Base-by-base conservation (phyloP, 2,113 vertebrate genomes). In the Rhagologus leucostigma region DNA sequence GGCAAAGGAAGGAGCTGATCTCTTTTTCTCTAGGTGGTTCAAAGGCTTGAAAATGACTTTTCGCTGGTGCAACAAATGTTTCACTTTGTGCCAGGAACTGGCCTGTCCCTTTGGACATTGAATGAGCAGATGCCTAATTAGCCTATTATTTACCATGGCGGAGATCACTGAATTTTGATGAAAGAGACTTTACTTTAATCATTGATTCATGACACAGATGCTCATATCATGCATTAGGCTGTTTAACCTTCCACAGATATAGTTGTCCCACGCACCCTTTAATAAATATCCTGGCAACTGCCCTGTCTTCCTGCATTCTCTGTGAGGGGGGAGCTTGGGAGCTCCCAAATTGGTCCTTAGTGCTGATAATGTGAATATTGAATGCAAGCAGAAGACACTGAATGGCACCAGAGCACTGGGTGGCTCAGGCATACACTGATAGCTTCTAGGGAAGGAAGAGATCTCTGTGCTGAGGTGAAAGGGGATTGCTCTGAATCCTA, bases 51-150 rank as follows among this genome's bases (percentile, higher is more conserved):
- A 96, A 97, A 95, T 62, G 23, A 89, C 89, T 97, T 96, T 96
- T 96, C 80, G 83, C 84, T 96, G 82, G 63, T 94, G 88, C 95
- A 97, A 96, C 86, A 96, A 97, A 97, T 91, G 92, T 94, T 95
- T 95, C 69, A 65, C 69, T 97, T 92, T 92, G 83, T 95, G 95
- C 96, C 97, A 97, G 95, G 95, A 97, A 87, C 88, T 89, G 95
- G 94, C 90, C 79, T 89, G 96, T 97, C 94, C 97, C 95, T 92
- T 90, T 95, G 95, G 97, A 97, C 93, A 70, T 53, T 83, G 95
- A 97, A 96, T 85, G 95, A 98, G 95, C 97, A 98, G 97, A 97
- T 97, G 97, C 96, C 97, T 98, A 97, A 98, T 98, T 98, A 96
- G 95, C 84, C 97, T 47, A 96, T 98, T 98, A 98, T 97, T 98